Percentiles rank a stretch among this genome's conserved stretches.
Conservation (phyloP, 2,888 invertebrate species). For the Dryocosmus kuriphilus region DNA sequence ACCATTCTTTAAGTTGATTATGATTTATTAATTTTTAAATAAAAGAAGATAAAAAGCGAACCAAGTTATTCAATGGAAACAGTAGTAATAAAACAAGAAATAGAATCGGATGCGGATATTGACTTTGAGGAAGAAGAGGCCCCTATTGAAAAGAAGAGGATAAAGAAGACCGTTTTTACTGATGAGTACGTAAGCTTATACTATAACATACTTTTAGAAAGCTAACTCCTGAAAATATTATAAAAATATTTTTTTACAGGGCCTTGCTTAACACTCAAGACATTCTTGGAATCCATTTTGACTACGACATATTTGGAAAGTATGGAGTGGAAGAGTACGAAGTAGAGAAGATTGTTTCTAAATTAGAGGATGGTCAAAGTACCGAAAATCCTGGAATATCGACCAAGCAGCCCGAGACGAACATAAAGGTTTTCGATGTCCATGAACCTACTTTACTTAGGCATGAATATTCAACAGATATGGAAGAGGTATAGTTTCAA, state of each 20-base stretch:
- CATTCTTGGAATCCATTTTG: slow-evolving; percentile 98
- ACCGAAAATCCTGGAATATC: slow-evolving; percentile 84
- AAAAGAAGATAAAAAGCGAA: not conserved
- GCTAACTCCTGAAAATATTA: not conserved
- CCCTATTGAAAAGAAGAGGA: slow-evolving; percentile 88
- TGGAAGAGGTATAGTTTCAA: slow-evolving; percentile 84
- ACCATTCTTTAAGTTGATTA: not conserved
- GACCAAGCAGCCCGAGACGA: slow-evolving; percentile 87
- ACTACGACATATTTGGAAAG: slow-evolving; percentile 91
- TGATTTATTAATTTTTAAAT: not conserved
- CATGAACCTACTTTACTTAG: slow-evolving; percentile 97
- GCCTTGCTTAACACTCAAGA: slow-evolving; percentile 97
- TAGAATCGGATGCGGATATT: not conserved
- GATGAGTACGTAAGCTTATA: slow-evolving; percentile 84
- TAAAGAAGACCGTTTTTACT: slow-evolving; percentile 87
- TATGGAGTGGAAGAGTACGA: slow-evolving; percentile 89
- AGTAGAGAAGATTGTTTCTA: slow-evolving; percentile 89
- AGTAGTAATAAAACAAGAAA: not conserved
- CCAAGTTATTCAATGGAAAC: too few species aligned
- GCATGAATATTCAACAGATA: slow-evolving; percentile 94
- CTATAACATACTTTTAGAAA: not conserved
- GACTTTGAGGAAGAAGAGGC: slow-evolving; percentile 80
- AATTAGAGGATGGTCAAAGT: slow-evolving; percentile 74
- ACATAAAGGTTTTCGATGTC: slow-evolving; percentile 87
- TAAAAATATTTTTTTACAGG: slow-evolving; percentile 75